Evolutionary conservation across 2,113 vertebrate genomes (phyloP), one percentile per base, ranked within the genome.

Genomic region (Scophthalmus maximus): DNA sequence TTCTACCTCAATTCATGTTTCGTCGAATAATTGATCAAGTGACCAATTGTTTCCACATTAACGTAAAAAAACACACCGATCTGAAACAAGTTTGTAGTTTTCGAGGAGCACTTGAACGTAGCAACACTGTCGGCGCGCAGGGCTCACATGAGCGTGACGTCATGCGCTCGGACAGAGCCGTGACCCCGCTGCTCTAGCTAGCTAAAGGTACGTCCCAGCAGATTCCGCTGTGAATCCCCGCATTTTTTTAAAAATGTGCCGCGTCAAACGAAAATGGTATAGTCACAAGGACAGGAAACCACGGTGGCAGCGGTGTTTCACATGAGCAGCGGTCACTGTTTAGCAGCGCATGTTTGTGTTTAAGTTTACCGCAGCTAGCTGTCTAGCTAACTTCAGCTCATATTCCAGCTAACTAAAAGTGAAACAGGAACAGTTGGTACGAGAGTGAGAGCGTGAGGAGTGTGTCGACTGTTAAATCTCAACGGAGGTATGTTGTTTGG

Each of bases 171-270:
- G 73, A 85, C 85, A 57, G 68, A 81, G 76, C 84, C 75, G 58
- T 90, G 89, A 91, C 86, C 80, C 90, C 64, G 78, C 79, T 81
- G 86, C 83, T 81, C 76, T 14, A 62, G 68, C 79, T 84, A 56
- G 87, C 87, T 89, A 89, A 55, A 46, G 68, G 32, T 72, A 57
- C 52, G 23, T 12, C 17, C 56, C 52, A 25, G 52, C 77, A 79
- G 71, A 86, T 78, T 80, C 18, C 67, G 46, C 65, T 2, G 3
- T 1, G 59, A 73, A 62, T 2, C 7, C 46, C 12, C 7, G 20
- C 2, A 18, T 11, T 68, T 26, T 36, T 2, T n/a, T 20, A 11
- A n/a, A 50, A 50, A 34, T 38, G 60, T 18, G n/a, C 3, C 53
- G 22, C 17, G 1, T 18, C 9, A 0, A 65, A 49, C 27, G 26